Conservation (phyloP, 37 sponge, comb jelly and placozoan species). For the Hormiphora californensis region DNA sequence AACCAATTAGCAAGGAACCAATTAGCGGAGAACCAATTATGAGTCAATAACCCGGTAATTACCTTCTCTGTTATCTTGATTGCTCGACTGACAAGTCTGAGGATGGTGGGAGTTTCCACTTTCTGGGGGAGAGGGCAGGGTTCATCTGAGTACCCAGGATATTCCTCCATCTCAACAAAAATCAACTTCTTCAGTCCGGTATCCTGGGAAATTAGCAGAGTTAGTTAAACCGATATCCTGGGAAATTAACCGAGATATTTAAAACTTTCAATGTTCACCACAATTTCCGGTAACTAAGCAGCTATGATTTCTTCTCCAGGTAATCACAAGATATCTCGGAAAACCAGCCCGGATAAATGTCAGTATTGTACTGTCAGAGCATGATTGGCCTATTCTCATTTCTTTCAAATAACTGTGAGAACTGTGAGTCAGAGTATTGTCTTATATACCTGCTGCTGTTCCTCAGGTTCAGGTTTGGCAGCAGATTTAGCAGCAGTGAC, state of each 20-base stretch:
- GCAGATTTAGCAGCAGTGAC: neutral
- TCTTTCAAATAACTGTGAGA: neutral
- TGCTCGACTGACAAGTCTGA: neutral
- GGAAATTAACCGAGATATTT: no score
- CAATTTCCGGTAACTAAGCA: no score
- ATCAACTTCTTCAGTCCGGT: conserved; percentile 50
- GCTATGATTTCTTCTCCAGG: no score
- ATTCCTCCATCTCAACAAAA: conserved; percentile 49
- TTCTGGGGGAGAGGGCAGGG: conserved; percentile 34
- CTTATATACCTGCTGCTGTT: conserved; percentile 4
- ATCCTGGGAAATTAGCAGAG: conserved; percentile 17
- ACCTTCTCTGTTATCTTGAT: conserved; percentile 30
- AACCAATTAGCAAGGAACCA: no score
- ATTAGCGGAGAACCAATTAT: no score
- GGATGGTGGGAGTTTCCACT: conserved; percentile 27
- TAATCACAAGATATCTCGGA: no score
- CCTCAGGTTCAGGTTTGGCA: conserved; percentile 2
- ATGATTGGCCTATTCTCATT: no score
- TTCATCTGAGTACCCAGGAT: neutral
- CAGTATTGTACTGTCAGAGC: no score
- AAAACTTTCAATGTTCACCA: no score
- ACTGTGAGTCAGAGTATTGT: neutral
- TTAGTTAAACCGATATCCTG: no score
- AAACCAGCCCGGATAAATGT: no score
- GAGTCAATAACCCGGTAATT: no score